Evolutionary conservation across 2,113 vertebrate genomes (phyloP).

Genomic region (Puntigrus tetrazona): DNA sequence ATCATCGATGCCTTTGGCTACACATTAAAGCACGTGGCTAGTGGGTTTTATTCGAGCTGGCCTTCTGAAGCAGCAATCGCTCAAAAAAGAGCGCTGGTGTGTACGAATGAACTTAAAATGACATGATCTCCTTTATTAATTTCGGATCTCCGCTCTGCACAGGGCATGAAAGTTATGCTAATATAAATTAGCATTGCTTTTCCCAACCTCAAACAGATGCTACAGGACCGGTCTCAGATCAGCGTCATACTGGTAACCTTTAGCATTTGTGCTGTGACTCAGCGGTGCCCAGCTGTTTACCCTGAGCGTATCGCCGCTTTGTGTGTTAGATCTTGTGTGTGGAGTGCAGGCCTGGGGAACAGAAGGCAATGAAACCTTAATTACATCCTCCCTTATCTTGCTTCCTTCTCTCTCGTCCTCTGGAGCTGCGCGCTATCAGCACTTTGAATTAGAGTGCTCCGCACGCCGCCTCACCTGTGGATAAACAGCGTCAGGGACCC

Average conservation of each 20-base stretch:
- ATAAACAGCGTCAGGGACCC: slow-evolving; percentile 2
- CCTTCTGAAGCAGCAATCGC: not conserved
- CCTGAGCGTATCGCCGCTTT: slow-evolving; percentile 37
- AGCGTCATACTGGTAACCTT: slow-evolving; percentile 8
- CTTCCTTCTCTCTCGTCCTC: slow-evolving; percentile 1
- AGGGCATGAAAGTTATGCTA: slow-evolving; percentile 20
- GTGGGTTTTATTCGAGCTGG: not conserved
- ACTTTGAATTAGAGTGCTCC: slow-evolving; percentile 2
- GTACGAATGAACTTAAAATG: slow-evolving; percentile 63
- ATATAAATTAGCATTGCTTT: slow-evolving; percentile 3
- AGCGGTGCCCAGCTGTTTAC: slow-evolving; percentile 57
- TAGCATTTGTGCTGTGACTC: slow-evolving; percentile 8
- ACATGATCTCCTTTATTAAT: slow-evolving; percentile 62
- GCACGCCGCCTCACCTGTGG: not conserved
- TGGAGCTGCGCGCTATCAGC: not conserved
- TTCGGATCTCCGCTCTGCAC: slow-evolving; percentile 60
- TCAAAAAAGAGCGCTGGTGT: slow-evolving; percentile 10
- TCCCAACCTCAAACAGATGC: slow-evolving; percentile 8
- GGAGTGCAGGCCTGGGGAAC: slow-evolving; percentile 48
- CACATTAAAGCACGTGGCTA: not conserved
- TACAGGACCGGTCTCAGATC: slow-evolving; percentile 13
- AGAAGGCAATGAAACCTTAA: slow-evolving; percentile 60
- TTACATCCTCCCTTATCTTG: slow-evolving; percentile 63
- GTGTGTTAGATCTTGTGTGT: slow-evolving; percentile 49
- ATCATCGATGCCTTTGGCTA: not conserved